These are phyloP conservation scores for Megalurothrips usitatus DNA, from an alignment of 2,888 invertebrate species.

Conservation along the genomic window DNA sequence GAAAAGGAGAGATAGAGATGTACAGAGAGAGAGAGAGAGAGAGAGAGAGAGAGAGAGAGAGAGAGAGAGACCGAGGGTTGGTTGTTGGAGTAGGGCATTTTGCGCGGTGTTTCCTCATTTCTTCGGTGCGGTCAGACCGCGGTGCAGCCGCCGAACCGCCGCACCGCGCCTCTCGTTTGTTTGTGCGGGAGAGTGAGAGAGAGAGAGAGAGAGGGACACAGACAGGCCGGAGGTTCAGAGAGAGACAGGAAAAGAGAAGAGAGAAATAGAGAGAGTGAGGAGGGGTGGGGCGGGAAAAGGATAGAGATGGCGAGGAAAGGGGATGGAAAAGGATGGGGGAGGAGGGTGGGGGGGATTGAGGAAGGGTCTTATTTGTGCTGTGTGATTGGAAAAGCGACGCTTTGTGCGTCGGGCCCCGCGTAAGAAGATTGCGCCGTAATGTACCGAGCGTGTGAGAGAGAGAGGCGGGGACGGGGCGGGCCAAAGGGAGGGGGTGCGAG, in stretches of 20 bases:
- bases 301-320: not conserved
- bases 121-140: not conserved
- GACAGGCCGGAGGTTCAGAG: no score
- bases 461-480: not conserved
- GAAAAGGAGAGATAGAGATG: no score
- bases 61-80: no score
- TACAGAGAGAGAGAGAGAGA: no score
- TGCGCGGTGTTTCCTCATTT: no score
- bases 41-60: no score
- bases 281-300: not conserved
- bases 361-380: constrained; percentile 18
- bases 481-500: not conserved
- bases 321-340: not conserved
- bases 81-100: no score
- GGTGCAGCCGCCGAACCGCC: not conserved
- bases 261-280: not conserved
- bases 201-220: not conserved
- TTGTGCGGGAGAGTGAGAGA: not conserved
- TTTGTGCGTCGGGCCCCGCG: constrained; percentile 1
- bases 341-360: not conserved
- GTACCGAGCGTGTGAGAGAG: not conserved
- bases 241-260: not conserved
- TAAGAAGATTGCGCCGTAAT: constrained; percentile 21
- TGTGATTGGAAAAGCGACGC: constrained; percentile 23
- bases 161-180: not conserved